Evolutionary conservation across 2,113 vertebrate species (phyloP).

Genomic region (Lasiurus cinereus): DNA sequence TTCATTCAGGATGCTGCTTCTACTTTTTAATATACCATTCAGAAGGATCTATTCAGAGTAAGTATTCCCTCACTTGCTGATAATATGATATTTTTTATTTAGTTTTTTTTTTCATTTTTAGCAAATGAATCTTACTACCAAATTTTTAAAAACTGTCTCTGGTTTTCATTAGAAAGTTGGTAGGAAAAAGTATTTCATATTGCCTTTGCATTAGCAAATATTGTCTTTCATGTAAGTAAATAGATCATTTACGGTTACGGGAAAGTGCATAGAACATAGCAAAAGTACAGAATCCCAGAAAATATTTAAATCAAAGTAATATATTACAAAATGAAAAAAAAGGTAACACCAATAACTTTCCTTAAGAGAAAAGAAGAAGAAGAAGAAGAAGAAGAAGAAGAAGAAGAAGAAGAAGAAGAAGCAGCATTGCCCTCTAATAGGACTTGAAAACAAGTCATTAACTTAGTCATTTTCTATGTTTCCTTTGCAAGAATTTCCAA

Average conservation of each 20-base stretch:
- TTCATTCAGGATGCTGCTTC: slow-evolving; percentile 85
- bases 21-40: slow-evolving; percentile 90
- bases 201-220: slow-evolving; percentile 79
- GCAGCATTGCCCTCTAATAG: slow-evolving; percentile 3
- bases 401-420: not conserved
- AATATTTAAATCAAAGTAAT: slow-evolving; percentile 84
- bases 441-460: slow-evolving; percentile 72
- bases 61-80: slow-evolving; percentile 84
- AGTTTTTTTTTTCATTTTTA: slow-evolving; percentile 85
- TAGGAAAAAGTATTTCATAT: slow-evolving; percentile 79
- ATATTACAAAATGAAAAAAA: slow-evolving; percentile 77
- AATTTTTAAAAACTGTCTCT: slow-evolving; percentile 66
- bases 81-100: slow-evolving; percentile 86
- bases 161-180: slow-evolving; percentile 84
- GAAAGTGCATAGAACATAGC: slow-evolving; percentile 78
- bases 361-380: slow-evolving; percentile 18
- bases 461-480: slow-evolving; percentile 51
- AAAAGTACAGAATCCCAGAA: slow-evolving; percentile 81
- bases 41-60: slow-evolving; percentile 85
- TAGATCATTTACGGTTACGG: slow-evolving; percentile 85
- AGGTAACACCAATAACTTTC: slow-evolving; percentile 70
- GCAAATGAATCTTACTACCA: slow-evolving; percentile 85
- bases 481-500: slow-evolving; percentile 64
- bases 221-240: slow-evolving; percentile 89
- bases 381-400: not conserved